Base-by-base conservation (phyloP, 2,113 vertebrate species). In the Chaetodon auriga region DNA sequence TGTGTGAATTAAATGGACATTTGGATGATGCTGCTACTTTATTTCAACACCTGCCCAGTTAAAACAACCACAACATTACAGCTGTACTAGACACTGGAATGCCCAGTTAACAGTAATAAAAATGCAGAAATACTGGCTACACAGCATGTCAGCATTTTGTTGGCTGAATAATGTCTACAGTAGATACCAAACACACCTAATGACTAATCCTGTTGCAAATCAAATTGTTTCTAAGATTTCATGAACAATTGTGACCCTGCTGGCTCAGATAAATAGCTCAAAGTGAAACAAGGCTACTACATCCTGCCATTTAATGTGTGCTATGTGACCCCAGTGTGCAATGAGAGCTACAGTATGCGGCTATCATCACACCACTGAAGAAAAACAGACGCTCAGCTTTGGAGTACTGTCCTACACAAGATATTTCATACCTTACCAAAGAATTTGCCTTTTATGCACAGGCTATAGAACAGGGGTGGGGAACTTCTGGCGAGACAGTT, bases 301-400 rank as follows among this genome's bases (percentile, higher is more conserved):
- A 80, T 80, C 76, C 81, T 80, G 68, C 62, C 72, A 61, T 64
- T 45, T 53, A 13, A 74, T 49, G 71, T 74, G 62, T 48, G 38
- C 62, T 61, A 74, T 19, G 30, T 43, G 45, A 68, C 80, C 71
- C 45, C 58, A 6, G 48, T 9, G 35, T 61, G 66, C 65, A 62
- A 30, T 25, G 16, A 68, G 23, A 73, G 66, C 62, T 46, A 35
- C 53, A 53, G 9, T 30, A 25, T 46, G 19, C 58, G 55, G 53
- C 73, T 65, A 36, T 36, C 43, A n/a, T 48, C 55, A 46, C 43
- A 70, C n/a, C 51, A 36, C 61, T 54, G 54, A 54, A 41, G 53
- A 71, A 66, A 57, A 76, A 58, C 53, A 73, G 36, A 54, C 41
- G 4, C 54, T 13, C n/a, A 12, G 16, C 14, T 58, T 12, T 21